Base-by-base conservation (phyloP, 2,888 invertebrate species). In the Nysson spinosus region DNA sequence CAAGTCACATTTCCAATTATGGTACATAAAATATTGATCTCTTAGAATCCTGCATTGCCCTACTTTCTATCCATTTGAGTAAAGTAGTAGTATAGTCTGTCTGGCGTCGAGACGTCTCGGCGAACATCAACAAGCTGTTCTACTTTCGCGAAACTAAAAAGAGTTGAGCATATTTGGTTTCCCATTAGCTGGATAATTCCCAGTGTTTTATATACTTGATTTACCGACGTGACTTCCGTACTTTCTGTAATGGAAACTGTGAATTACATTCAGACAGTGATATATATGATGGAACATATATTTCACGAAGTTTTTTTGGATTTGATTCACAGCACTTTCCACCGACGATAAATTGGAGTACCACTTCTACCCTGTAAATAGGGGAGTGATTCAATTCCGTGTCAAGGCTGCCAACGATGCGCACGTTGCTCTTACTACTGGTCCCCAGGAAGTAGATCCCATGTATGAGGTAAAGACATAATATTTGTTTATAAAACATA, bases 301-400 rank as follows among this genome's bases (percentile, higher is more conserved):
- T n/a, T n/a, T n/a, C 4, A n/a, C 32, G 11, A 32, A 11, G 35
- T 35, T 7, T 35, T 35, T 35, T 35, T 14, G 3, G 4, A 11
- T n/a, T 12, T 3, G 44, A 6, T 50, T 58, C 65, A 0, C 90
- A 95, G 96, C 95, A 89, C 87, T 97, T 63, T 87, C 91, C 81
- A 94, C 94, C 67, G 92, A 92, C 80, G 95, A 96, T 84, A 93
- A 93, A 85, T 91, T 95, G 85, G 92, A 94, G 85, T 96, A 96
- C 89, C 90, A 91, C 69, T 96, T 95, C 90, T 92, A 93, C 81
- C 95, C 95, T 19, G 91, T 93, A 51, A 87, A 90, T 11, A 89
- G 90, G 68, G 93, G 93, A 2, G 91, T 92, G 47, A 88, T 94
- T 49, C 92, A 93, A 81, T 96, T 97, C 87, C 92, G 93, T 80